Conservation (phyloP, 2,797 vertebrate species). For the Stomatorhinus walkeri region DNA sequence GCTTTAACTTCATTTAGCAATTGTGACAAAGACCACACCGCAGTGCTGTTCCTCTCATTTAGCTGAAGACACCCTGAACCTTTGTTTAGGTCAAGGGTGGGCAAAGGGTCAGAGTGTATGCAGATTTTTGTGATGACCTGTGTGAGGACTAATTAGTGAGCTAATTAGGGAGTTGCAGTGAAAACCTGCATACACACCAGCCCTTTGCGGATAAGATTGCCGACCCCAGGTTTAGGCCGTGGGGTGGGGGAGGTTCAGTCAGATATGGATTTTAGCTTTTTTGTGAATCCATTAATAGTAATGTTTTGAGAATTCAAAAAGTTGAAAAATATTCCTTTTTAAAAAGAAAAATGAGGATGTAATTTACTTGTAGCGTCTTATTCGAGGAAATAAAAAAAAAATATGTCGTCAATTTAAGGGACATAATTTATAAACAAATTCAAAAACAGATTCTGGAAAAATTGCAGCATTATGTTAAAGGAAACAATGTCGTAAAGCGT, state of each 20-base stretch:
- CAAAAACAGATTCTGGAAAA: background rate
- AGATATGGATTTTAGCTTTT: background rate
- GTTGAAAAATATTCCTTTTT: background rate
- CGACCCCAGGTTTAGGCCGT: background rate
- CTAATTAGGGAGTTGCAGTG: no score
- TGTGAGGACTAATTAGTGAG: no score
- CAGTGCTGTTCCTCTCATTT: background rate
- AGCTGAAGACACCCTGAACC: background rate
- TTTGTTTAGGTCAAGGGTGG: background rate
- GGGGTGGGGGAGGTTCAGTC: background rate
- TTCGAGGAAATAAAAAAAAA: background rate
- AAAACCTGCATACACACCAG: no score
- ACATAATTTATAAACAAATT: background rate
- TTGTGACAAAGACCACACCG: background rate
- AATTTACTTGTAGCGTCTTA: background rate
- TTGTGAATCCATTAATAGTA: background rate
- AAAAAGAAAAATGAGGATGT: background rate
- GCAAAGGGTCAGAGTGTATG: no score
- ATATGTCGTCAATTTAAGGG: background rate
- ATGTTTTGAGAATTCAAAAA: background rate
- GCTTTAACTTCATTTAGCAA: background rate
- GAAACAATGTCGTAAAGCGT: background rate
- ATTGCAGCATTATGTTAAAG: background rate
- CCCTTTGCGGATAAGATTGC: no score
- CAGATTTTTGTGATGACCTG: no score